Conservation (phyloP, 1,140 invertebrate genomes). For the Camponotus vicinus region DNA sequence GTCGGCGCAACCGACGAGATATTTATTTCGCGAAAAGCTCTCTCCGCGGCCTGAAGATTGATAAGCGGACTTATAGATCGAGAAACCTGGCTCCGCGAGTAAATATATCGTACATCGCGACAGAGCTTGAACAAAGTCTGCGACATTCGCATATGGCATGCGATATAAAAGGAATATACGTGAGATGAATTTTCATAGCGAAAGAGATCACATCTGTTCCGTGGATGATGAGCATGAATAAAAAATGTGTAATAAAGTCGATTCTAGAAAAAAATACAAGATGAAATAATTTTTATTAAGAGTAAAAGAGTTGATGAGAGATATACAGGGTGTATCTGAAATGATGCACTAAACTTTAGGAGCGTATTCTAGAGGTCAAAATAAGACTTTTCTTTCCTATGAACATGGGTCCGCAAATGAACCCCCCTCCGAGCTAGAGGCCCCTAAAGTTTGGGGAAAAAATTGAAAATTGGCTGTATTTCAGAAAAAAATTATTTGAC, state of each 20-base stretch:
- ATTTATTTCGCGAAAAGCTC: conserved; percentile 49
- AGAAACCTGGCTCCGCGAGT: conserved; percentile 19
- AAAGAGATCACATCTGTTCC: conserved; percentile 14
- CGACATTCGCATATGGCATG: background rate
- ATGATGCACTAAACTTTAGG: no score
- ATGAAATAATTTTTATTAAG: background rate
- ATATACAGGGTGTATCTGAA: no score
- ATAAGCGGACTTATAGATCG: conserved; percentile 28
- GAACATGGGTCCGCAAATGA: no score
- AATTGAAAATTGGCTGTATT: no score
- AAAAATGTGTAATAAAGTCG: conserved; percentile 38
- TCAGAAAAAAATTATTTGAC: no score
- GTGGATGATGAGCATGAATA: conserved; percentile 31
- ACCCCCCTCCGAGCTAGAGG: no score
- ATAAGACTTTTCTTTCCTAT: no score
- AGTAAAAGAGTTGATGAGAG: background rate
- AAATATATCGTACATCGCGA: conserved; percentile 39
- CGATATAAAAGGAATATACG: background rate
- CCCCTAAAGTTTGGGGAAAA: no score
- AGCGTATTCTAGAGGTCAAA: no score
- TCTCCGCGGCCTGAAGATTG: conserved; percentile 27
- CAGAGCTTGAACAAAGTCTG: background rate
- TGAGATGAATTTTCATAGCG: conserved; percentile 7
- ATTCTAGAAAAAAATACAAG: background rate
- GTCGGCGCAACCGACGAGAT: conserved; percentile 39